Evolutionary conservation across 35 echinoderm and acorn worm species (phyloP), one percentile per base, ranked within the genome.

Genomic region (Heliocidaris erythrogramma): DNA sequence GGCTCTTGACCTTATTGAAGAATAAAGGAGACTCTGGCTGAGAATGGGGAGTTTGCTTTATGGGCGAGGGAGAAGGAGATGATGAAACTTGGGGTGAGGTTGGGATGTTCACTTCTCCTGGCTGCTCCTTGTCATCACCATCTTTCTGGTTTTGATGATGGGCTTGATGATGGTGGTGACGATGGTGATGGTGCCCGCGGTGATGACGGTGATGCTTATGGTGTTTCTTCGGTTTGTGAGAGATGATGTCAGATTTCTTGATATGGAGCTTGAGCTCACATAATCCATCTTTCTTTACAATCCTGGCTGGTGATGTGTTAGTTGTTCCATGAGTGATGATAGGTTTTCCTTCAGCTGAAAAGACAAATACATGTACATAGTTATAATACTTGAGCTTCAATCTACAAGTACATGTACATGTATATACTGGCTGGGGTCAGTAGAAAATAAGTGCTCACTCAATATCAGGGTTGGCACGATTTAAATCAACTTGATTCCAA

Each of bases 261-360:
- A 99, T 99, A 85, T 99, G 98, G 17, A 99, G 86, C 60, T 97
- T 99, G 49, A 97, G 60, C 93, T 95, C 94, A 53, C 95, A 96
- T 30, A 94, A 93, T 21, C 98, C 98, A 96, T 97, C 98, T 93
- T 99, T 99, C 93, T 99, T 99, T 14, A 99, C 95, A 86, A 99
- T 99, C 85, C 98, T 97, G 30, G 94, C 85, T 11, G 95, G 87
- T 49, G 96, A 53, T 85, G 96, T 71, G 48, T 88, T 48, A 59
- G 92, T n/a, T 88, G 88, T 53, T 93, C 59, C 91, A 59, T 16
- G 86, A 69, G 86, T 30, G 61, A 92, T 48, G 65, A 65, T 49
- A 49, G 86, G 92, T 5, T 85, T 95, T 92, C 49, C 95, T 92
- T 95, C 91, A 94, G 17, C 50, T 94, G 85, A 94, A 30, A 35